Conservation (phyloP, 2,797 vertebrate species). For the Emydoidea blandingii region DNA sequence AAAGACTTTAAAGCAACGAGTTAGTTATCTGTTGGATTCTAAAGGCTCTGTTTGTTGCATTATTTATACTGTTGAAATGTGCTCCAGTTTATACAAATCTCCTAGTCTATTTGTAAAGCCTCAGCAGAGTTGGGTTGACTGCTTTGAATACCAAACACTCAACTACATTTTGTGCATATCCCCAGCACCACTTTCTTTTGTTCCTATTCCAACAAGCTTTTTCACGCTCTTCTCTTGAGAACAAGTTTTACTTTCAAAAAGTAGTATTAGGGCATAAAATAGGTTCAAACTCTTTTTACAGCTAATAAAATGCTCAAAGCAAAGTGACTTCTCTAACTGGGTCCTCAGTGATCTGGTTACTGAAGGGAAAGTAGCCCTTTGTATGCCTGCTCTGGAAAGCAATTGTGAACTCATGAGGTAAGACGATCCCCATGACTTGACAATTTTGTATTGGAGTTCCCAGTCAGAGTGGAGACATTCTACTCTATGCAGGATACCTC, state of each 20-base stretch:
- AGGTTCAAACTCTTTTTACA: background rate
- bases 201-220: background rate
- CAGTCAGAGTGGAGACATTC: background rate
- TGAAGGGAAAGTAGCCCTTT: background rate
- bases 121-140: constrained; percentile 9
- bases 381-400: background rate
- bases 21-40: background rate
- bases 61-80: background rate
- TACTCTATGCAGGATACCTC: background rate
- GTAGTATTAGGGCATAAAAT: background rate
- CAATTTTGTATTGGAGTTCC: background rate
- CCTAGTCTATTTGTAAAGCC: constrained; percentile 10
- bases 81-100: constrained; percentile 2
- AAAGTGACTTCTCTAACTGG: background rate
- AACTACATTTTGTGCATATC: background rate
- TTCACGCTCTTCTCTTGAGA: background rate
- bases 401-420: background rate
- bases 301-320: background rate
- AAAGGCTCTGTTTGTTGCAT: constrained; percentile 12
- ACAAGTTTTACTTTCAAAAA: constrained; percentile 12
- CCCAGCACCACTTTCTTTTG: background rate
- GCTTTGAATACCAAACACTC: background rate
- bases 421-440: background rate
- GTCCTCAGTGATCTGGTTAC: background rate
- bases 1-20: background rate